Conservation (phyloP, 2,888 invertebrate species). For the Myathropa florea region DNA sequence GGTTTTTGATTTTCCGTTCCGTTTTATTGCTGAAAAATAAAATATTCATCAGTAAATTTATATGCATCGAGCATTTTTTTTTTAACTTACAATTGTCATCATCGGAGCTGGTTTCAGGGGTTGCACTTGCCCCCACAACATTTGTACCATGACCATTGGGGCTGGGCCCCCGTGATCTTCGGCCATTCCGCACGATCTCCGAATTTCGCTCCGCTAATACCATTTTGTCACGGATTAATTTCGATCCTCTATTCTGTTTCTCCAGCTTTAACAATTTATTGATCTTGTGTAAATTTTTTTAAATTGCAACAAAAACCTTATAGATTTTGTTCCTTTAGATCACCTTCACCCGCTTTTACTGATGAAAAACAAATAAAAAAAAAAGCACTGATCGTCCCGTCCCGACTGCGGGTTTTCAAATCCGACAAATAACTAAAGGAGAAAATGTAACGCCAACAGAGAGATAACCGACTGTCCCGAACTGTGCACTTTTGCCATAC, state of each 20-base stretch:
- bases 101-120: conserved; percentile 91
- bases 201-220: conserved; percentile 93
- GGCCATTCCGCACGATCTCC: conserved; percentile 91
- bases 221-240: conserved; percentile 84
- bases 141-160: conserved; percentile 87
- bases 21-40: conserved; percentile 77
- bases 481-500: conserved; percentile 31
- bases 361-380: conserved; percentile 26
- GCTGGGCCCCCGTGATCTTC: conserved; percentile 94
- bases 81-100: conserved; percentile 90
- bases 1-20: conserved; percentile 80
- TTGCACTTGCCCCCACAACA: conserved; percentile 79
- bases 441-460: conserved; percentile 59
- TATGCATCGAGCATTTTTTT: conserved; percentile 20
- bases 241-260: conserved; percentile 75
- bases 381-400: conserved; percentile 10
- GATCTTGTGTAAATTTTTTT: background rate
- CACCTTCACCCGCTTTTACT: conserved; percentile 3
- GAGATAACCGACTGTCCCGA: conserved; percentile 34
- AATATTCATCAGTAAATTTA: conserved; percentile 8
- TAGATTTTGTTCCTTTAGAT: background rate
- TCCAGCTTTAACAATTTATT: conserved; percentile 58
- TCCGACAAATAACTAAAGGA: conserved; percentile 1
- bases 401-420: conserved; percentile 26
- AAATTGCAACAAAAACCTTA: conserved; percentile 2